These are phyloP conservation scores for Panopea generosa DNA, from an alignment of 2,888 invertebrate species.

Conservation along the genomic window DNA sequence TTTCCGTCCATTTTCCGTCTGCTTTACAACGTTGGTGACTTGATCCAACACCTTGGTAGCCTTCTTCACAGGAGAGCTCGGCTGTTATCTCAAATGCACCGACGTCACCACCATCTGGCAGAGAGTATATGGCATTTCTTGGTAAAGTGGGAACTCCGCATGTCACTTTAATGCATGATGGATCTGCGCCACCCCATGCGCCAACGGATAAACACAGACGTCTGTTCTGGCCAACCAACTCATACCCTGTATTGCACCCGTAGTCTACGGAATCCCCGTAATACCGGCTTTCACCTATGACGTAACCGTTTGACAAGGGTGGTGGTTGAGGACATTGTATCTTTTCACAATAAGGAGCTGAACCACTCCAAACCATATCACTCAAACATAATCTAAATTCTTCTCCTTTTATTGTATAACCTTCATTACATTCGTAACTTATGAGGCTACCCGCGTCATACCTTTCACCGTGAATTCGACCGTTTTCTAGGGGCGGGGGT, in stretches of 20 bases:
- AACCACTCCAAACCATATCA: constrained; percentile 71
- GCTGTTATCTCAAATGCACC: constrained; percentile 52
- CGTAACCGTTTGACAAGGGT: constrained; percentile 52
- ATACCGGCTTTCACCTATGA: constrained; percentile 42
- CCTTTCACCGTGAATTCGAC: constrained; percentile 38
- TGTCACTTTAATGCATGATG: constrained; percentile 58
- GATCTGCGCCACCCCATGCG: constrained; percentile 66
- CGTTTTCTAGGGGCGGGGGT: constrained; percentile 68
- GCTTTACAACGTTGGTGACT: constrained; percentile 72
- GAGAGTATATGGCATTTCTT: constrained; percentile 37
- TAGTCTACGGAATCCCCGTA: constrained; percentile 70
- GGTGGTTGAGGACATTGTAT: constrained; percentile 63
- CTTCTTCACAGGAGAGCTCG: constrained; percentile 59
- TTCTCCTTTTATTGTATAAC: constrained; percentile 70
- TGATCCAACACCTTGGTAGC: constrained; percentile 54
- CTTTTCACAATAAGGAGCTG: constrained; percentile 65
- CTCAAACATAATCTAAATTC: constrained; percentile 68
- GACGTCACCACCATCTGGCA: constrained; percentile 42
- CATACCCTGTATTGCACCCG: constrained; percentile 72
- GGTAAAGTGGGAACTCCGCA: constrained; percentile 57
- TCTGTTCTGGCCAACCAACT: constrained; percentile 58
- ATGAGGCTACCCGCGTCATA: constrained; percentile 57
- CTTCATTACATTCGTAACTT: constrained; percentile 72
- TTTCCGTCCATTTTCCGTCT: constrained; percentile 81
- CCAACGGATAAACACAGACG: constrained; percentile 71